Evolutionary conservation across 2,888 invertebrate species (phyloP), one percentile per base, ranked within the genome.

Genomic region (Drosophila anceps): DNA sequence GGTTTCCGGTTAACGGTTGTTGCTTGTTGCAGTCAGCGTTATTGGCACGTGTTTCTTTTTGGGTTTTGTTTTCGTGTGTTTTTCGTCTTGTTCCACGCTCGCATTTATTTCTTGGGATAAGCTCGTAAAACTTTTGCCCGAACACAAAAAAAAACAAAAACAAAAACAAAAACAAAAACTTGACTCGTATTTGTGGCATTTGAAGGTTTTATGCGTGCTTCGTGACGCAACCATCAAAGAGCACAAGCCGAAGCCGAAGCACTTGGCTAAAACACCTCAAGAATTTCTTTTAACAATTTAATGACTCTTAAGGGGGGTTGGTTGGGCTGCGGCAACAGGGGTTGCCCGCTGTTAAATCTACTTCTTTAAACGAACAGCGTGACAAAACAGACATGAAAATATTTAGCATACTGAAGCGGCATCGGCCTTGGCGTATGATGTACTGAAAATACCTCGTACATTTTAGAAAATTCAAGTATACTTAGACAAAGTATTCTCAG

Each of bases 71-170:
- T 54, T 62, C 69, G 74, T 75, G 66, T 75, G 67, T 74, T 70
- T 67, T 86, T 80, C 82, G 66, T 85, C 81, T 77, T 79, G 82
- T 69, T 71, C 35, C 50, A 51, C 43, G 67, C 50, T 67, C 60
- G 51, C 66, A 71, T 73, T 79, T 73, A 69, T 75, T 76, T 68
- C 60, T 55, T 50, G 24, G 72, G 65, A 81, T 82, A 88, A 86
- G 73, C 84, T 86, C 87, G 87, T 88, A 84, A 84, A 86, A 86
- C 84, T 88, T 86, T 86, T 67, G 61, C 72, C 66, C 73, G 69
- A 66, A 57, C 68, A 66, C 41, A 60, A 31, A 31, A 62, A 39
- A 58, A 54, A 72, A 70, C 35, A 51, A 35, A 20, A 62, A 39
- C 18, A 53, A 31, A 43, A 31, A 39, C 8, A 69, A 53, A 67